Evolutionary conservation across 2,113 vertebrate species (phyloP).

Genomic region (Bucco capensis): DNA sequence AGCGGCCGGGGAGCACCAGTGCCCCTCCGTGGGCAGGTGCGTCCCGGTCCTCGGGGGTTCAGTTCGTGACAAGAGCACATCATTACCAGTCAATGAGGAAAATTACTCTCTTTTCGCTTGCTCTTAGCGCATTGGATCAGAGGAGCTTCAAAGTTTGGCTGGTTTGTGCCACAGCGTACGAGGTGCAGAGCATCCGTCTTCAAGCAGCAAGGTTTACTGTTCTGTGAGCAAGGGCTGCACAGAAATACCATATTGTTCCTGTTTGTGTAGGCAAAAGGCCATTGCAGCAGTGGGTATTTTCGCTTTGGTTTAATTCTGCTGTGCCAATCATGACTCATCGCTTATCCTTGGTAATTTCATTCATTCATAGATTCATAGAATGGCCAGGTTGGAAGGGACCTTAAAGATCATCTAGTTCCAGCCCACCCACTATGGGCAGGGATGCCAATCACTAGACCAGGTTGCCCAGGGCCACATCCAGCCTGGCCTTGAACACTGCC

Average conservation of each 20-base stretch:
- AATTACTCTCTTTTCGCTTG: accelerated
- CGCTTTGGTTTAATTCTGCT: background rate
- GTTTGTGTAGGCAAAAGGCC: background rate
- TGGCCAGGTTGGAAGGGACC: no score
- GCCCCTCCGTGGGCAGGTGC: background rate
- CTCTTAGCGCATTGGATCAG: accelerated
- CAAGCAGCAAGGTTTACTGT: accelerated
- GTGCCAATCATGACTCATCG: background rate
- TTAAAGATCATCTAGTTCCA: no score
- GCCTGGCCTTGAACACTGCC: no score
- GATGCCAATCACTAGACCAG: no score
- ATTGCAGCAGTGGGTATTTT: background rate
- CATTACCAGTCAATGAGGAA: accelerated
- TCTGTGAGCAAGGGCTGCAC: accelerated
- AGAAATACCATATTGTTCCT: accelerated
- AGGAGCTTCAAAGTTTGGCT: accelerated
- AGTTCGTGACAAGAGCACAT: accelerated
- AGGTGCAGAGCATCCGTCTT: accelerated
- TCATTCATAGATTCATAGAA: no score
- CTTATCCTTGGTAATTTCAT: background rate
- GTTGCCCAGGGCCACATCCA: no score
- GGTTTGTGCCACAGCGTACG: accelerated
- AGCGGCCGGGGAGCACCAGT: background rate
- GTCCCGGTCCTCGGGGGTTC: accelerated
- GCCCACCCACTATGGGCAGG: no score